phyloP scores from a whole-genome alignment of 2,888 invertebrate species.

The Mesoligia furuncula region DNA sequence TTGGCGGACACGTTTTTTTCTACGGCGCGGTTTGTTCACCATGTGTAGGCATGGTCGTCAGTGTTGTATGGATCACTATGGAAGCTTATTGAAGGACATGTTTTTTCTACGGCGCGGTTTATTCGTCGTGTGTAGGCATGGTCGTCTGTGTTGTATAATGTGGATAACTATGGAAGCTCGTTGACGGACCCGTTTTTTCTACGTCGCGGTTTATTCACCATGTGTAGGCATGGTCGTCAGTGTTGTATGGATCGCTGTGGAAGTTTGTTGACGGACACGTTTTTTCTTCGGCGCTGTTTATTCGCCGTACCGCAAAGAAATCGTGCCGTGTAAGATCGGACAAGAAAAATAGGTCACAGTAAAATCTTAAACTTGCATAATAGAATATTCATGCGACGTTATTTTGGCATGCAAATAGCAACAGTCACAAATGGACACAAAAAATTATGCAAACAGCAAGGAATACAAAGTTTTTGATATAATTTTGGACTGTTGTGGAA shows the following conservation, averaged over 20 bases:
- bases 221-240: background rate
- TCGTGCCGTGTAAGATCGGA: background rate
- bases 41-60: too few relatives aligned
- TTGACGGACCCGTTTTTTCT: background rate
- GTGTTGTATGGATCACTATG: too few relatives aligned
- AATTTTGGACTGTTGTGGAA: background rate
- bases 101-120: too few relatives aligned
- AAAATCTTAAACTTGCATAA: conserved; percentile 34
- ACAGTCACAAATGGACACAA: conserved; percentile 19
- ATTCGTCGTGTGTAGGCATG: too few relatives aligned
- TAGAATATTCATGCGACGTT: conserved; percentile 59
- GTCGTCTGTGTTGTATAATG: too few relatives aligned
- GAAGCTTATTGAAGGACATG: too few relatives aligned
- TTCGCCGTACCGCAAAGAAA: background rate
- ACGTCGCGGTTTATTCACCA: too few relatives aligned
- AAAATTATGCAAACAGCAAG: conserved; percentile 46
- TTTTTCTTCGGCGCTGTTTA: background rate
- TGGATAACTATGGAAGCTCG: too few relatives aligned
- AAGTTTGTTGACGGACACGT: background rate
- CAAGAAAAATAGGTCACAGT: conserved; percentile 53
- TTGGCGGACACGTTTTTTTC: too few relatives aligned
- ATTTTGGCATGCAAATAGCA: conserved; percentile 57
- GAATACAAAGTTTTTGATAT: conserved; percentile 29
- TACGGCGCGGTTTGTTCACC: too few relatives aligned
- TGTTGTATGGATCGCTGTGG: background rate